Conservation (phyloP, 2,888 invertebrate species). For the Phaedon cochleariae region DNA sequence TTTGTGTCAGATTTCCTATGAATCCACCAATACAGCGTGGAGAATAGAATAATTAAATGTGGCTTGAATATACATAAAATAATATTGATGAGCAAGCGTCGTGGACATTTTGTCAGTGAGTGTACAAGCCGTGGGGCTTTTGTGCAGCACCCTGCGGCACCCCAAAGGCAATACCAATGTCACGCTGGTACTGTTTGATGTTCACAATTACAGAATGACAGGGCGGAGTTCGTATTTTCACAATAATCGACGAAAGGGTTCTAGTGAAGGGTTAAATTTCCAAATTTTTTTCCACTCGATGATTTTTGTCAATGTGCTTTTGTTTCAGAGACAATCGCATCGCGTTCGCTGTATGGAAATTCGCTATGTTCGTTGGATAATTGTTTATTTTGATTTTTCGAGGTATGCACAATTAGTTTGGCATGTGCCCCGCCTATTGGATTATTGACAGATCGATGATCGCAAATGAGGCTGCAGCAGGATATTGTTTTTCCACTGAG, state of each 20-base stretch:
- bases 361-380: no score
- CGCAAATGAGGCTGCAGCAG: slow-evolving; percentile 28
- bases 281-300: slow-evolving; percentile 33
- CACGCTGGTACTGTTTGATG: slow-evolving; percentile 45
- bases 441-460: slow-evolving; percentile 43
- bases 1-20: no score
- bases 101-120: no score
- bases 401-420: slow-evolving; percentile 39
- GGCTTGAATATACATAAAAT: no score
- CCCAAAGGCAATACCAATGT: slow-evolving; percentile 29
- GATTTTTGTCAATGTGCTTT: slow-evolving; percentile 21
- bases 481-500: slow-evolving; percentile 3
- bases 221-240: slow-evolving; percentile 35
- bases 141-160: slow-evolving; percentile 15
- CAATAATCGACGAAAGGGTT: slow-evolving; percentile 22
- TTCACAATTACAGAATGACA: slow-evolving; percentile 42
- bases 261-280: slow-evolving; percentile 1
- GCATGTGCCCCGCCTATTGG: slow-evolving; percentile 45
- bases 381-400: slow-evolving; percentile 45
- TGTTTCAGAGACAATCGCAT: slow-evolving; percentile 28
- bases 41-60: no score
- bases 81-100: no score
- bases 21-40: no score
- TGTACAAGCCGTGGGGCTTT: no score
- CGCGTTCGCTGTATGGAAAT: slow-evolving; percentile 3